A percentile compares a stretch with the other conserved stretches of the same genome.
phyloP scores from a whole-genome alignment of 2,888 invertebrate genomes.

The Gandaritis pyraliata region DNA sequence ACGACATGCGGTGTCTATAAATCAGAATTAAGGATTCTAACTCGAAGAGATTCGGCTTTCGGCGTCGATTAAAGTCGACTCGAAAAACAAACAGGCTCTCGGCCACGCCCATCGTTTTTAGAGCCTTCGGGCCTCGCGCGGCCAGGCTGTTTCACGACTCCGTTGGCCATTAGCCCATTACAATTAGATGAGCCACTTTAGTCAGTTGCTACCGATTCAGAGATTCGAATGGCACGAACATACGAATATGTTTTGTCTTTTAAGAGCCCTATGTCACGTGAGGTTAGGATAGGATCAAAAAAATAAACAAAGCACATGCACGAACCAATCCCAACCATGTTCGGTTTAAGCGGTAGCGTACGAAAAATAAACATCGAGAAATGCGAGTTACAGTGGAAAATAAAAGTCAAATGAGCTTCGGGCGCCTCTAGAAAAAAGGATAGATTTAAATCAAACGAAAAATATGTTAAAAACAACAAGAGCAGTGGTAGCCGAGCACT shows the following conservation, averaged over 20 bases:
- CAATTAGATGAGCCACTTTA: slow-evolving; percentile 63
- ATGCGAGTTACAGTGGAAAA: slow-evolving; percentile 58
- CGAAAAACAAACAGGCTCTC: slow-evolving; percentile 76
- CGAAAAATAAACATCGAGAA: slow-evolving; percentile 61
- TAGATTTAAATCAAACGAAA: slow-evolving; percentile 53
- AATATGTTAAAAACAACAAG: slow-evolving; percentile 49
- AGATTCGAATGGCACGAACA: slow-evolving; percentile 36
- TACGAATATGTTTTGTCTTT: slow-evolving; percentile 34
- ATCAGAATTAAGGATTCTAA: slow-evolving; percentile 78
- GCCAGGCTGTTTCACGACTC: slow-evolving; percentile 57
- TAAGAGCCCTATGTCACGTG: slow-evolving; percentile 37
- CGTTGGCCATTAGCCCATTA: slow-evolving; percentile 60
- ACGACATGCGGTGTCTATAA: slow-evolving; percentile 76
- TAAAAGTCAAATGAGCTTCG: slow-evolving; percentile 58
- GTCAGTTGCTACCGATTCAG: slow-evolving; percentile 63
- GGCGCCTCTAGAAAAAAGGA: slow-evolving; percentile 49
- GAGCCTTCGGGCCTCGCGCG: slow-evolving; percentile 61
- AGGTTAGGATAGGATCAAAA: slow-evolving; percentile 43
- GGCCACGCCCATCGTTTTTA: slow-evolving; percentile 58
- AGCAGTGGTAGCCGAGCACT: slow-evolving; percentile 42
- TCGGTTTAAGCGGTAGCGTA: slow-evolving; percentile 70
- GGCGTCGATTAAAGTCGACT: slow-evolving; percentile 71
- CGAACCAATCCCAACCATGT: slow-evolving; percentile 67
- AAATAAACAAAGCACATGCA: slow-evolving; percentile 61
- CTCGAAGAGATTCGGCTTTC: slow-evolving; percentile 67